Evolutionary conservation across 2,113 vertebrate genomes (phyloP), one percentile per base, ranked within the genome.

Genomic region (Heptranchias perlo): DNA sequence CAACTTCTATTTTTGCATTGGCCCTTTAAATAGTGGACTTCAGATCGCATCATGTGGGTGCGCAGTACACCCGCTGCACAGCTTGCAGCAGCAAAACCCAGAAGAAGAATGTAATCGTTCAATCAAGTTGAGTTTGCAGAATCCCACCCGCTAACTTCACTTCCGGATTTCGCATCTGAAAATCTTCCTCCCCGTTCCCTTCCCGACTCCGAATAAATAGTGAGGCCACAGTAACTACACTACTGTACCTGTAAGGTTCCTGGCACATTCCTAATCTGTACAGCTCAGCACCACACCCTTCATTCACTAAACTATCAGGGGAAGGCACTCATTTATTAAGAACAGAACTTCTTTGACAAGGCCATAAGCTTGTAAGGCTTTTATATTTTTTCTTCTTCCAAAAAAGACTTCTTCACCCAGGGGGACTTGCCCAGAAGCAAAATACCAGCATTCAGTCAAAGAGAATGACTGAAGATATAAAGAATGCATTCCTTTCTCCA

Each of bases 361-460:
- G 89, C 61, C 54, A 10, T 58, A 64, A 16, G 4, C 89, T 62
- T n/a, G 39, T 21, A 6, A 1, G 16, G 11, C 13, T 31, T 91
- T 91, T 16, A 58, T 91, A 58, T 31, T 35, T 91, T 91, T 54
- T 91, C 16, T n/a, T 92, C n/a, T 58, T 5, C 14, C 2, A 87
- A 91, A 91, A 61, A 39, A 92, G 35, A 8, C 16, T 39, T 93
- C 58, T 82, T 44, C 31, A 64, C 89, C 89, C 35, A 39, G 58
- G 39, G 62, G 35, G 58, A 21, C 89, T 64, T 35, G 0, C 25
- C 31, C 73, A 93, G 31, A 13, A 96, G 96, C 96, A 96, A 97
- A 96, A 96, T 97, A 96, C 96, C 96, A 96, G 96, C 96, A 96
- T 96, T 97, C 97, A 97, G 96, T 97, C 97, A 97, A 97, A 97